These are phyloP conservation scores for Entomobrya proxima DNA, from an alignment of 2,888 invertebrate species.

Conservation along the genomic window DNA sequence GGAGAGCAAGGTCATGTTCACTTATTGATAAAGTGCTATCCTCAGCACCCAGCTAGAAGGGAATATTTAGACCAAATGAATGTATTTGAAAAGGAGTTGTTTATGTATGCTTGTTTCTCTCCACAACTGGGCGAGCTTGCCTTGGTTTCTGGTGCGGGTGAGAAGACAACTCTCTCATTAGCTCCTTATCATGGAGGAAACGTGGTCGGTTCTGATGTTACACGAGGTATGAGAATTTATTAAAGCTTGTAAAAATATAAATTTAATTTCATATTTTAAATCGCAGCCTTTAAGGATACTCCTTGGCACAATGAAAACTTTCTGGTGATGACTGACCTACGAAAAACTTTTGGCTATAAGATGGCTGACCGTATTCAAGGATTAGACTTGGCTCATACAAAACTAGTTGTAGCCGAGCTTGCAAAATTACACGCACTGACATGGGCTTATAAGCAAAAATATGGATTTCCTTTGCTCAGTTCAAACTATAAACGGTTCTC, in stretches of 20 bases:
- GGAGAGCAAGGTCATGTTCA: not conserved
- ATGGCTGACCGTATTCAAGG: conserved; percentile 70
- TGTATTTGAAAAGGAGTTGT: conserved; percentile 47
- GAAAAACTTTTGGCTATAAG: conserved; percentile 61
- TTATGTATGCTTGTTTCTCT: conserved; percentile 32
- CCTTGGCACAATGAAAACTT: conserved; percentile 51
- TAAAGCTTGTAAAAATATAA: too few species aligned
- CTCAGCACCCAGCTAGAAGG: conserved; percentile 38
- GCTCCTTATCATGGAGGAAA: conserved; percentile 52
- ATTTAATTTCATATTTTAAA: not conserved
- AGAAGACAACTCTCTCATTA: not conserved
- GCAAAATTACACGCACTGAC: conserved; percentile 59
- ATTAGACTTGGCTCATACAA: conserved; percentile 69
- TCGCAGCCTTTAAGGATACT: conserved; percentile 4
- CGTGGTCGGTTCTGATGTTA: not conserved
- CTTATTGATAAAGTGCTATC: conserved; percentile 51
- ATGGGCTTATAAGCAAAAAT: conserved; percentile 56
- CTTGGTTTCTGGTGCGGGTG: not conserved
- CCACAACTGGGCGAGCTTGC: not conserved
- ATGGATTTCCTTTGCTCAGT: conserved; percentile 5
- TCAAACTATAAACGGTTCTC: conserved; percentile 30
- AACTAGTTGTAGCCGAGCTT: conserved; percentile 69
- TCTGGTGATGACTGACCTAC: conserved; percentile 48
- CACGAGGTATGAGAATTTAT: too few species aligned
- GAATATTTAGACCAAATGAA: conserved; percentile 36